phyloP scores from a whole-genome alignment of 2,888 invertebrate species.

The Lasioglossum vierecki region DNA sequence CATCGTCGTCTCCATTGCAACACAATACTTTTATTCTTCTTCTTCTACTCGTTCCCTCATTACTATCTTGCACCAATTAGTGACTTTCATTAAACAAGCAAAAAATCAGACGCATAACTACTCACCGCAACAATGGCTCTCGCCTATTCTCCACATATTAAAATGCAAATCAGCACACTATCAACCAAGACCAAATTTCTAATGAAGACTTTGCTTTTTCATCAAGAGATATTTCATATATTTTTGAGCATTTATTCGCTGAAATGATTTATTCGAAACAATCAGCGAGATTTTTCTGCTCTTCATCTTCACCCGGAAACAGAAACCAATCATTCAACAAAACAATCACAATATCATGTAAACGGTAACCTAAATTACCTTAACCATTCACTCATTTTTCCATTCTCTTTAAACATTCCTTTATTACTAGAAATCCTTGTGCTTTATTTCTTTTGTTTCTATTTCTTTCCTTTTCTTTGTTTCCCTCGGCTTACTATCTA shows the following conservation, averaged over 20 bases:
- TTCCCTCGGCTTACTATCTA: not conserved
- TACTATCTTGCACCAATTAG: not conserved
- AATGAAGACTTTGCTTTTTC: not conserved
- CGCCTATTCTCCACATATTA: not conserved
- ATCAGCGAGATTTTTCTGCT: not conserved
- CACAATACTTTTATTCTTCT: not conserved
- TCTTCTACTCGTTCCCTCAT: not conserved
- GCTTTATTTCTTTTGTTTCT: not conserved
- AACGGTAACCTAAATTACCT: not conserved
- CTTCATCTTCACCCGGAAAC: not conserved
- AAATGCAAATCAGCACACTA: not conserved
- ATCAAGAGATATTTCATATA: not conserved
- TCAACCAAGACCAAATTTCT: not conserved
- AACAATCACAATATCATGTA: not conserved
- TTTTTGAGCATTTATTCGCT: not conserved
- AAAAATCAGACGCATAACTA: not conserved
- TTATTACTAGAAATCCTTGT: not conserved
- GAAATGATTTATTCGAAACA: not conserved
- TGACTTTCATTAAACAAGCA: not conserved
- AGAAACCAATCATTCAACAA: not conserved
- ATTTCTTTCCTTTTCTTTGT: not conserved
- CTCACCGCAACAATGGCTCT: not conserved
- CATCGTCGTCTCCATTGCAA: not conserved
- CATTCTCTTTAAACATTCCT: not conserved
- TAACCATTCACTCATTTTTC: not conserved